Percentiles rank a stretch among this genome's conserved stretches.
These are phyloP conservation scores for Indri indri DNA, from an alignment of 2,113 vertebrate species.

Conservation along the genomic window DNA sequence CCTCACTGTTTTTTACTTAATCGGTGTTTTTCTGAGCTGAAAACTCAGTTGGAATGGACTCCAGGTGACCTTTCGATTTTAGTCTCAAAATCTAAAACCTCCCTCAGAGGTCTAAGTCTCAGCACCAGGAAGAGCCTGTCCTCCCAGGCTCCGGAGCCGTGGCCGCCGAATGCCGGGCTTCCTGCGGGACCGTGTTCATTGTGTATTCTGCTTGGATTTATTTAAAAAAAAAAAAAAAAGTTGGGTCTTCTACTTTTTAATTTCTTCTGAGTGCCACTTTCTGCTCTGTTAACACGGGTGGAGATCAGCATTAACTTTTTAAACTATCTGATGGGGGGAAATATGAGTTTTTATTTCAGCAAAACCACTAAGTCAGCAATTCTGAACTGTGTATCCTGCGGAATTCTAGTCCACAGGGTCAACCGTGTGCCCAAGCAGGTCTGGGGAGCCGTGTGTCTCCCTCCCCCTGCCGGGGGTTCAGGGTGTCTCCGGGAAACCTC, in stretches of 20 bases:
- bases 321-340: background rate
- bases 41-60: background rate
- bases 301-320: background rate
- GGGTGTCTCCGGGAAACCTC: background rate
- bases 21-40: background rate
- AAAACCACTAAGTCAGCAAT: background rate
- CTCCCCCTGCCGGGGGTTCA: background rate
- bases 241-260: background rate
- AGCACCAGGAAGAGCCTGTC: fast-evolving
- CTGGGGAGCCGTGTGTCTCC: background rate
- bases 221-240: background rate
- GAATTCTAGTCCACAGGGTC: background rate
- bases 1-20: background rate
- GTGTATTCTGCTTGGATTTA: background rate
- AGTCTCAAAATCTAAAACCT: background rate
- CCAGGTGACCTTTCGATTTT: background rate
- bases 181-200: fast-evolving
- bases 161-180: fast-evolving
- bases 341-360: background rate
- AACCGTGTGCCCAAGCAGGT: background rate
- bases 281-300: background rate
- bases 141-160: fast-evolving
- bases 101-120: background rate
- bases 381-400: background rate
- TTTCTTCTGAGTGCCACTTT: background rate